A percentile compares a stretch with the other conserved stretches of the same genome.
Conservation (phyloP, 1,140 invertebrate species). For the Doryteuthis pealeii region DNA sequence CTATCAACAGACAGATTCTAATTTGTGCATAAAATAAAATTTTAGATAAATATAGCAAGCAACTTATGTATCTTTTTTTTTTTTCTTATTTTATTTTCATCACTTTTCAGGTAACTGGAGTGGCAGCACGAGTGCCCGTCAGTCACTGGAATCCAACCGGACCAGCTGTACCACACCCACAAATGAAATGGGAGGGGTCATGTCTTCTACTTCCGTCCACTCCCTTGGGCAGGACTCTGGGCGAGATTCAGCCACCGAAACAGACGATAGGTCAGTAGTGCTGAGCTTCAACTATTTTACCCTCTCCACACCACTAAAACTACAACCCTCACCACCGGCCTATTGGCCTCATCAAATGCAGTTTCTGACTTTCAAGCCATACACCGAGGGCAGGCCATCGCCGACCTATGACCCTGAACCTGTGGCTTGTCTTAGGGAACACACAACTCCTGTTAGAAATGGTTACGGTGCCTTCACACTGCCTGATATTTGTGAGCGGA, state of each 20-base stretch:
- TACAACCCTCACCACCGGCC: neutral
- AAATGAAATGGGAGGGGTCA: neutral
- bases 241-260: slow-evolving; percentile 40
- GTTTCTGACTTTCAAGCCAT: too few relatives aligned
- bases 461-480: too few relatives aligned
- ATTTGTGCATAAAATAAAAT: too few relatives aligned
- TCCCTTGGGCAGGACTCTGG: slow-evolving; percentile 53
- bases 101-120: slow-evolving; percentile 80
- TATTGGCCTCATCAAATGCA: too few relatives aligned
- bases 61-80: slow-evolving; percentile 7
- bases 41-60: too few relatives aligned
- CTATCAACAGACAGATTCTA: too few relatives aligned
- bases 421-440: too few relatives aligned
- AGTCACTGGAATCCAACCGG: slow-evolving; percentile 65
- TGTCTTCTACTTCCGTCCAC: slow-evolving; percentile 32
- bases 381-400: too few relatives aligned
- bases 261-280: slow-evolving; percentile 34
- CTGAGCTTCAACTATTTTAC: neutral
- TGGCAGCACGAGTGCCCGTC: slow-evolving; percentile 74
- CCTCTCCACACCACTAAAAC: too few relatives aligned
- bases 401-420: too few relatives aligned
- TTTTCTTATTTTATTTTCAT: slow-evolving; percentile 12
- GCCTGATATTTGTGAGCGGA: too few relatives aligned
- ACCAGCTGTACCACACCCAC: slow-evolving; percentile 46
- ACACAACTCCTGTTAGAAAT: too few relatives aligned